Evolutionary conservation across 2,113 vertebrate genomes (phyloP), one percentile per base, ranked within the genome.

Genomic region (Leptosomus discolor): DNA sequence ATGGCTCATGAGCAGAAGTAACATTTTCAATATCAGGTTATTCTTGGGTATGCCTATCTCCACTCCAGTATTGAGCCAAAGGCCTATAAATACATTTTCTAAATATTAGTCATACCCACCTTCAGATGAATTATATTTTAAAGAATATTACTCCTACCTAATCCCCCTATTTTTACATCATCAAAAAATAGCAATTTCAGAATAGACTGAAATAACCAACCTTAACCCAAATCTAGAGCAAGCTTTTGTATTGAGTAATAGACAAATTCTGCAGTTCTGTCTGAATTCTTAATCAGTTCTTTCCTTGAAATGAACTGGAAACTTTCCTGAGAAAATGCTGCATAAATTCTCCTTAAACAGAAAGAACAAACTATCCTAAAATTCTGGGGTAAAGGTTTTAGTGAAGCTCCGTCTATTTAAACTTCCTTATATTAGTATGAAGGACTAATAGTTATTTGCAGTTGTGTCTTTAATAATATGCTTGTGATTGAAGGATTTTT

Each of bases 31-130:
- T 70, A 78, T 71, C 64, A 60, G 51, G 73, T 90, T 96, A 88
- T 96, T 94, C 83, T 92, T 74, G 71, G 76, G 18, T 56, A 45
- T 73, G 71, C 68, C 68, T 88, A 54, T 92, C 82, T 92, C 82
- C 57, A 53, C 57, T 85, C 64, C 15, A 18, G 6, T 58, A 23
- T 54, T 70, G 88, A 96, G 90, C 67, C 71, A 63, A 27, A 90
- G 51, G 51, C 39, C 85, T 97, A 89, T 92, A 95, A 95, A 96
- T 95, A 94, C 34, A 24, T 94, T 86, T 85, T 56, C 91, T 89
- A 89, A 92, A 86, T 95, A 92, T 94, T 96, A 96, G 83, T 97
- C 97, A 97, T 97, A 23, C 73, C 73, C 88, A 94, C 91, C 94
- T 86, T 87, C 94, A 60, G 76, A 93, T 60, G 34, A 97, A 91